phyloP scores from a whole-genome alignment of 2,113 vertebrate species.

The Oryzias curvinotus region DNA sequence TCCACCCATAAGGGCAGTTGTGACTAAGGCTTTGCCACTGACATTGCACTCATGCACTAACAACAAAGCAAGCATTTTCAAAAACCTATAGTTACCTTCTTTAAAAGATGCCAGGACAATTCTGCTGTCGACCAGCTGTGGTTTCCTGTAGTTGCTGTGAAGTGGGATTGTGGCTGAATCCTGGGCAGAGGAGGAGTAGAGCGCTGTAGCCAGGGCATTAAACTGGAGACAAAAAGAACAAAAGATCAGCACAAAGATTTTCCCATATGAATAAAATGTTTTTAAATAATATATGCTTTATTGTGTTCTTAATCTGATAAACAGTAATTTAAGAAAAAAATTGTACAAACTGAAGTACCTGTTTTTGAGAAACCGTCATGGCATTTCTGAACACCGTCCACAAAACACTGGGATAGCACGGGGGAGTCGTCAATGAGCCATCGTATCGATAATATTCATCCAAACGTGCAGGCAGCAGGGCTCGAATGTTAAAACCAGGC shows the following conservation, averaged over 20 bases:
- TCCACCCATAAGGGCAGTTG: too few species aligned
- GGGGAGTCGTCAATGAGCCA: constrained; percentile 95
- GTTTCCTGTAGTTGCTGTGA: constrained; percentile 83
- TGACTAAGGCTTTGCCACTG: too few species aligned
- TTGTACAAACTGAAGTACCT: constrained; percentile 72
- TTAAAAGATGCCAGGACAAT: constrained; percentile 86
- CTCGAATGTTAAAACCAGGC: constrained; percentile 83
- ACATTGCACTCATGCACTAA: constrained; percentile 9
- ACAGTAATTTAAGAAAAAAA: neutral
- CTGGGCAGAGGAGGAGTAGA: constrained; percentile 80
- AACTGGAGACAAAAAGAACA: constrained; percentile 75
- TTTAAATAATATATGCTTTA: neutral
- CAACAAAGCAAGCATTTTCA: constrained; percentile 20
- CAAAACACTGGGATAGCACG: constrained; percentile 90
- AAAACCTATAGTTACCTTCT: constrained; percentile 79
- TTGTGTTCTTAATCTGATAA: neutral
- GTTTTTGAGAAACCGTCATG: constrained; percentile 83
- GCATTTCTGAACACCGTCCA: constrained; percentile 91
- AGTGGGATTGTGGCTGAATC: constrained; percentile 79
- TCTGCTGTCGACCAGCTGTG: constrained; percentile 82
- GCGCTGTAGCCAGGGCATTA: constrained; percentile 79
- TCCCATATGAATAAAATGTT: neutral
- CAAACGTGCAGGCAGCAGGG: constrained; percentile 82
- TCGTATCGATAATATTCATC: constrained; percentile 90
- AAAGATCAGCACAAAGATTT: neutral